Conservation (phyloP, 2,113 vertebrate species). For the Mus pahari region DNA sequence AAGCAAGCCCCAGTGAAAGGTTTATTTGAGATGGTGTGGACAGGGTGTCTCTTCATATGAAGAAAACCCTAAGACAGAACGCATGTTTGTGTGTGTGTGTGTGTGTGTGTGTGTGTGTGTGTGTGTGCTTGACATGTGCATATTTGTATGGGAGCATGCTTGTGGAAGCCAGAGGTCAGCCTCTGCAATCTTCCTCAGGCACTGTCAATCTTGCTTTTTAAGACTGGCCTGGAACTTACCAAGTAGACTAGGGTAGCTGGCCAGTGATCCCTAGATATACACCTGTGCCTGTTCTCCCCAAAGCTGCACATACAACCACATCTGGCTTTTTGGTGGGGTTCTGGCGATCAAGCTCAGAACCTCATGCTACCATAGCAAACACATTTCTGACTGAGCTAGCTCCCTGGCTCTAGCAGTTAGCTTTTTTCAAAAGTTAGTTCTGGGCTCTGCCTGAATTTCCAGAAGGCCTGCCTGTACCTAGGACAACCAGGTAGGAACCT, state of each 20-base stretch:
- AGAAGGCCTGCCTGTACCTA: too few species aligned
- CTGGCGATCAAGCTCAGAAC: not conserved
- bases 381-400: not conserved
- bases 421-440: not conserved
- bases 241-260: not conserved
- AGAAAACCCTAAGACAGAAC: too few species aligned
- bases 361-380: not conserved
- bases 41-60: too few species aligned
- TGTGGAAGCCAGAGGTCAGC: not conserved
- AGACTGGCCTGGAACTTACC: not conserved
- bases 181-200: not conserved
- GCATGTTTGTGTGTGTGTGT: not conserved
- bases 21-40: too few species aligned
- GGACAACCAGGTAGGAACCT: too few species aligned
- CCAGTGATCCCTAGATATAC: not conserved
- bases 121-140: not conserved
- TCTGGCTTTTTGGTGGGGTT: not conserved
- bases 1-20: too few species aligned
- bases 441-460: too few species aligned
- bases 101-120: not conserved
- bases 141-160: not conserved
- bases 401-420: not conserved
- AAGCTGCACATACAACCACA: not conserved
- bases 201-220: not conserved
- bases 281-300: not conserved